Percentiles rank a stretch among this genome's conserved stretches.
phyloP scores from a whole-genome alignment of 2,797 vertebrate species.

The Luscinia luscinia region DNA sequence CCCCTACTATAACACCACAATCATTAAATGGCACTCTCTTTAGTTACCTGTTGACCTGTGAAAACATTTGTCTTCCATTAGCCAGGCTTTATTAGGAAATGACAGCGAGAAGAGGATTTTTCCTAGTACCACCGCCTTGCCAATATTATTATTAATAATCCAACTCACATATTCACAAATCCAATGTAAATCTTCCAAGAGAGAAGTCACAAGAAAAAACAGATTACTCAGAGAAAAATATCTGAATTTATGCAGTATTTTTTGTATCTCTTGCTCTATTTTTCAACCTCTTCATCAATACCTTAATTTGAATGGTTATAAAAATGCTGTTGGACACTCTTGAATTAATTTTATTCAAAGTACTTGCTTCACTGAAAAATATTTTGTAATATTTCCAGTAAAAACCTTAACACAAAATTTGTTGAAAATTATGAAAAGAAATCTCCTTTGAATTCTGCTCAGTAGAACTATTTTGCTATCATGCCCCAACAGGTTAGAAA shows the following conservation, averaged over 20 bases:
- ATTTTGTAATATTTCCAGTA: background rate
- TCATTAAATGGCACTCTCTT: background rate
- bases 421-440: background rate
- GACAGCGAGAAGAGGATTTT: background rate
- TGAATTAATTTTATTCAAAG: background rate
- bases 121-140: background rate
- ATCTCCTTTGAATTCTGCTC: background rate
- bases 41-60: conserved; percentile 19
- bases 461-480: background rate
- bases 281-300: background rate
- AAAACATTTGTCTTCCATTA: conserved; percentile 38
- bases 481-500: background rate
- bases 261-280: background rate
- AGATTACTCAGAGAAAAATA: background rate
- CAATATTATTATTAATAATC: conserved; percentile 14
- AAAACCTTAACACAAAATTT: background rate
- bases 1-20: background rate
- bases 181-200: background rate
- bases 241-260: background rate
- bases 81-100: conserved; percentile 34
- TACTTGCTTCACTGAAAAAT: background rate
- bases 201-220: background rate
- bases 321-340: background rate
- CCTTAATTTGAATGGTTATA: background rate
- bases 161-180: background rate